Conservation (phyloP, 1,140 invertebrate genomes). For the Lysiphlebus fabarum region DNA sequence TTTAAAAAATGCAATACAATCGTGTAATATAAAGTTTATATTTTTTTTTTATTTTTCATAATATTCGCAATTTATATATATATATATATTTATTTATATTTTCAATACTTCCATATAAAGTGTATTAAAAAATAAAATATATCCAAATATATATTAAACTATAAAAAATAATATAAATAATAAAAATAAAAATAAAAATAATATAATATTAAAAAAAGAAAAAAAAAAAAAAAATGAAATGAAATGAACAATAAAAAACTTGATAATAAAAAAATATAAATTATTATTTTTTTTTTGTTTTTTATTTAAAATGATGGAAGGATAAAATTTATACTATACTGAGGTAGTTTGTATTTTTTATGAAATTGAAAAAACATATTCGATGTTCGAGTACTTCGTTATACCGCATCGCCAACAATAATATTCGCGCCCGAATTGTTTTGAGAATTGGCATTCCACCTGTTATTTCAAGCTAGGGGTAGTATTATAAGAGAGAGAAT, state of each 20-base stretch:
- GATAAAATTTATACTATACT: slow-evolving; percentile 12
- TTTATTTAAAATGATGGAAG: not conserved
- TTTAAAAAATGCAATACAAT: slow-evolving; percentile 1
- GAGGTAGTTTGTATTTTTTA: slow-evolving; percentile 1
- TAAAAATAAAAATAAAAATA: too few relatives aligned
- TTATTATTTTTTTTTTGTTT: not conserved
- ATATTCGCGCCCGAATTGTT: slow-evolving; percentile 18
- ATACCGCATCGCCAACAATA: slow-evolving; percentile 16
- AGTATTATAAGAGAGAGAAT: too few relatives aligned
- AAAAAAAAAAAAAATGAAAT: too few relatives aligned
- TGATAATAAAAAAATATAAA: not conserved
- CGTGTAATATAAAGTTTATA: slow-evolving; percentile 16
- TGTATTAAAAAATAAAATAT: too few relatives aligned
- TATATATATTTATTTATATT: not conserved
- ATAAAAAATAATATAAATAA: too few relatives aligned
- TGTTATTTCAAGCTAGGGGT: slow-evolving; percentile 10
- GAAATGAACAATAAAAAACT: not conserved
- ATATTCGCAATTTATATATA: not conserved
- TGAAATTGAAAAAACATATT: slow-evolving; percentile 13
- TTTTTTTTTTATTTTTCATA: slow-evolving; percentile 4
- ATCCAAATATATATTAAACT: too few relatives aligned
- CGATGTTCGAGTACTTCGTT: slow-evolving; percentile 12
- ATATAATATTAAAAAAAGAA: not conserved
- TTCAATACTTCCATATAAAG: too few relatives aligned
- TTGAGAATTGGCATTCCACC: slow-evolving; percentile 19